Base-by-base conservation (phyloP, 2,113 vertebrate species). In the Sclerurus mexicanus region DNA sequence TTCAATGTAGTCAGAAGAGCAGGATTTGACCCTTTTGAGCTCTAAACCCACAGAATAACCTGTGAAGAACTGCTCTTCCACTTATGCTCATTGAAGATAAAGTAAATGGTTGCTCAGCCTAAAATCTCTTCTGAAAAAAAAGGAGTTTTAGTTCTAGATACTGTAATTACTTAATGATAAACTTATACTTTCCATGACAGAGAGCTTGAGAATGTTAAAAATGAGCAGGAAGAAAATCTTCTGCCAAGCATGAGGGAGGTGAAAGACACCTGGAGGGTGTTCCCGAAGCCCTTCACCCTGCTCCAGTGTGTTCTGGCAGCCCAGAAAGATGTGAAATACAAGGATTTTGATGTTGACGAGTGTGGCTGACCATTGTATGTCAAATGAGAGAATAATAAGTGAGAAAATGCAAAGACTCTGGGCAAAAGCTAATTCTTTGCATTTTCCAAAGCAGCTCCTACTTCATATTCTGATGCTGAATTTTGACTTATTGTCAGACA, bases 101-200 rank as follows among this genome's bases (percentile, higher is more conserved):
- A 49, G 44, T 60, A 95, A 93, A 96, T 86, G 9, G 86, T 93
- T 97, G 59, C 62, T 94, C 92, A 96, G 63, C 35, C 47, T 80
- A 39, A 64, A 35, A 92, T 60, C 10, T 84, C 88, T 91, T 85
- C 67, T 64, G 64, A 85, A 92, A 19, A 17, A 69, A 94, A 94
- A 94, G 33, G 31, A 55, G 50, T 78, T 94, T 88, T 93, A 37
- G 21, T 87, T 97, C 96, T 86, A 89, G 59, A 42, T 52, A 47
- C 71, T 87, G 37, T 86, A 71, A 72, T 94, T 95, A 44, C 27
- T 93, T 59, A 76, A 33, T 35, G 60, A 23, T 11, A 52, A 46
- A 67, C 46, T 95, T 75, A 44, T 2, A 47, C 20, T 67, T 88
- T 47, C 31, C 17, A 33, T 47, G 62, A 84, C 42, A 77, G 31